A percentile compares a stretch with the other conserved stretches of the same genome.
These are phyloP conservation scores for Dasypogon diadema DNA, from an alignment of 2,888 invertebrate genomes.

Conservation along the genomic window DNA sequence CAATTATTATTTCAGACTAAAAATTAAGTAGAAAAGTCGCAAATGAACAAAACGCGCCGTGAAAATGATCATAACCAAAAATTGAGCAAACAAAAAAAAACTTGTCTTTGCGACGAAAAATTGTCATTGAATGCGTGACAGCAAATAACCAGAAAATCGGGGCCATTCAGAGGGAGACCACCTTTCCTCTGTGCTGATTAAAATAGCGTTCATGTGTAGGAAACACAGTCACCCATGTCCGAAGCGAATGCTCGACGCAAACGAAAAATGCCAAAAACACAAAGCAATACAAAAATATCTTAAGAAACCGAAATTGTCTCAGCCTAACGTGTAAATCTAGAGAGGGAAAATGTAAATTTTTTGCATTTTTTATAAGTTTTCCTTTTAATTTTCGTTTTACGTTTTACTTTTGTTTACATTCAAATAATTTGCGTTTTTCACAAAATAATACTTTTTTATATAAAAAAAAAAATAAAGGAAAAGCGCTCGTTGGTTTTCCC, in stretches of 20 bases:
- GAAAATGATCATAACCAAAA: slow-evolving; percentile 4
- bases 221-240: slow-evolving; percentile 53
- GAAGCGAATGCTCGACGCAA: slow-evolving; percentile 58
- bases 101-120: slow-evolving; percentile 4
- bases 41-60: slow-evolving; percentile 29
- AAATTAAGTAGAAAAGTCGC: slow-evolving; percentile 49
- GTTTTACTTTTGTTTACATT: slow-evolving; percentile 28
- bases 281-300: slow-evolving; percentile 63
- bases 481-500: slow-evolving; percentile 54
- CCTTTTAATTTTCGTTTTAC: slow-evolving; percentile 44
- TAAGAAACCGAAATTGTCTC: slow-evolving; percentile 67
- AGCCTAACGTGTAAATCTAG: slow-evolving; percentile 66
- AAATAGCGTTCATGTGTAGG: slow-evolving; percentile 37
- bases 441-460: slow-evolving; percentile 44
- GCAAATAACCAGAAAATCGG: slow-evolving; percentile 26
- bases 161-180: slow-evolving; percentile 35
- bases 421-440: slow-evolving; percentile 46
- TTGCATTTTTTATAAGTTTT: slow-evolving; percentile 44
- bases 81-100: slow-evolving; percentile 39
- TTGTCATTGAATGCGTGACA: slow-evolving; percentile 13
- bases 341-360: slow-evolving; percentile 40
- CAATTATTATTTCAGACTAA: slow-evolving; percentile 55
- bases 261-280: slow-evolving; percentile 58
- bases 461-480: slow-evolving; percentile 26
- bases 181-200: slow-evolving; percentile 42